phyloP scores from a whole-genome alignment of 2,888 invertebrate species.

The Xanthostigma xanthostigma region DNA sequence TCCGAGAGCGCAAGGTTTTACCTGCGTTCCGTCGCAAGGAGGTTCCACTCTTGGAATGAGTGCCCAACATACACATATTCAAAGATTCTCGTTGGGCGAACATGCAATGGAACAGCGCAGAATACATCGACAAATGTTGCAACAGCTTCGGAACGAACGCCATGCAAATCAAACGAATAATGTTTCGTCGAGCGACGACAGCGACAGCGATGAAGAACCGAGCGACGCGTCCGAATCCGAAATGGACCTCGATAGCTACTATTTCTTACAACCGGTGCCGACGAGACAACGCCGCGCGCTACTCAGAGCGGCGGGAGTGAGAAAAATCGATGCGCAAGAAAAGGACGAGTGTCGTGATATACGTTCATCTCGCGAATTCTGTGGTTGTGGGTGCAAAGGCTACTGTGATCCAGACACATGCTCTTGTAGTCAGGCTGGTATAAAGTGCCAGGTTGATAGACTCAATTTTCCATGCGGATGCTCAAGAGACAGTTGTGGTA shows the following conservation, averaged over 20 bases:
- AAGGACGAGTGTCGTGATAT: conserved; percentile 91
- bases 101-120: conserved; percentile 81
- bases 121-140: conserved; percentile 66
- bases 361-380: conserved; percentile 79
- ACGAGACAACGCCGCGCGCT: conserved; percentile 79
- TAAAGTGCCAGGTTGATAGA: conserved; percentile 95
- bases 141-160: conserved; percentile 53
- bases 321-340: conserved; percentile 84
- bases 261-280: conserved; percentile 83
- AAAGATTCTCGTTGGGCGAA: conserved; percentile 70
- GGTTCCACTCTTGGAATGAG: conserved; percentile 91
- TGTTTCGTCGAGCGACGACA: conserved; percentile 66
- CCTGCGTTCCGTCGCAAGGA: conserved; percentile 81
- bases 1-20: conserved; percentile 80
- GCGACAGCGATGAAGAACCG: conserved; percentile 71
- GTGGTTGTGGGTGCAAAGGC: conserved; percentile 85
- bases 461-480: conserved; percentile 95
- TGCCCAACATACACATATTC: conserved; percentile 50
- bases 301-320: conserved; percentile 80
- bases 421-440: conserved; percentile 85
- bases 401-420: conserved; percentile 93
- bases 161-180: conserved; percentile 31
- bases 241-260: conserved; percentile 76
- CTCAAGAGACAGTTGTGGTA: conserved; percentile 84
- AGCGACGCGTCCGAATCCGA: conserved; percentile 73